Evolutionary conservation across 2,113 vertebrate species (phyloP).

Genomic region (Brienomyrus brachyistius): DNA sequence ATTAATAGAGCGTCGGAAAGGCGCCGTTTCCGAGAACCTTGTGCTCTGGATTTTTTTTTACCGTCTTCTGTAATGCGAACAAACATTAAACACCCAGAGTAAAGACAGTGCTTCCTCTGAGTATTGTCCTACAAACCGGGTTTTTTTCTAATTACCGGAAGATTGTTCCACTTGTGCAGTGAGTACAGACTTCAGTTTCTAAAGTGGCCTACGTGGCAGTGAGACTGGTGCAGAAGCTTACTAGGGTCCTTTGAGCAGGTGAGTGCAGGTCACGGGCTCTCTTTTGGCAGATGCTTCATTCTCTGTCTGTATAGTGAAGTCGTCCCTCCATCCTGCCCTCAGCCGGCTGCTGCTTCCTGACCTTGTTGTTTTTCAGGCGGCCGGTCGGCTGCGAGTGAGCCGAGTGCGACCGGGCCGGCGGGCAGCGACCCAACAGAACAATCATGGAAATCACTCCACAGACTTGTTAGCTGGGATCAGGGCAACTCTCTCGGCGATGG

Average conservation of each 20-base stretch:
- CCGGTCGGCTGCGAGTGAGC: constrained; percentile 35
- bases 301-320: background rate
- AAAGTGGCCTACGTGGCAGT: constrained; percentile 60
- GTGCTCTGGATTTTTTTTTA: constrained; percentile 44
- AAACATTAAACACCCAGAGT: constrained; percentile 45
- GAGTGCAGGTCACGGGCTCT: constrained; percentile 15
- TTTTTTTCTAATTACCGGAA: constrained; percentile 68
- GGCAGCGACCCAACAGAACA: constrained; percentile 50
- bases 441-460: constrained; percentile 61
- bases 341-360: constrained; percentile 38
- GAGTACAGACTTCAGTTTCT: constrained; percentile 56
- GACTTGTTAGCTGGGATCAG: constrained; percentile 48
- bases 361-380: constrained; percentile 31
- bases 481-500: constrained; percentile 41
- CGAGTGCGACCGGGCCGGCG: constrained; percentile 37
- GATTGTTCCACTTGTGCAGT: constrained; percentile 52
- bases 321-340: background rate
- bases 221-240: constrained; percentile 37
- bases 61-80: constrained; percentile 51
- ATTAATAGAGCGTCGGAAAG: constrained; percentile 56
- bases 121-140: constrained; percentile 53
- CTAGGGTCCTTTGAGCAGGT: constrained; percentile 31
- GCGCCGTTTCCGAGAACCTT: constrained; percentile 45
- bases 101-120: constrained; percentile 48
- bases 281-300: background rate